Conservation (phyloP, 2,888 invertebrate genomes). For the Melinaea menophilus region DNA sequence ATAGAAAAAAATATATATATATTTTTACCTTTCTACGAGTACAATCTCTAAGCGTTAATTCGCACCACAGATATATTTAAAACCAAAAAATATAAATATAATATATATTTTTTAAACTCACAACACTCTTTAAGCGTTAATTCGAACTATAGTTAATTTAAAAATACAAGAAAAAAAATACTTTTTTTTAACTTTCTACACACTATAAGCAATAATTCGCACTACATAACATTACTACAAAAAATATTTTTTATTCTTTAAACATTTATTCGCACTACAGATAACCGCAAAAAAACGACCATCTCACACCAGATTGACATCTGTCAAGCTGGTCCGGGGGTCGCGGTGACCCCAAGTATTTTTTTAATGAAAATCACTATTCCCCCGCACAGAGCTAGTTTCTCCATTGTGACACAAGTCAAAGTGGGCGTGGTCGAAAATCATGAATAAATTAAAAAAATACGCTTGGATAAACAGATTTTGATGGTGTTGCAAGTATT, state of each 20-base stretch:
- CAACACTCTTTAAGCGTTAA: no score
- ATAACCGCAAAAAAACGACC: constrained; percentile 38
- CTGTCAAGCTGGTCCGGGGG: constrained; percentile 57
- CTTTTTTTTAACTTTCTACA: no score
- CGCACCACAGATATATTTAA: not conserved
- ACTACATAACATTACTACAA: not conserved
- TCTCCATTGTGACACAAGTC: constrained; percentile 65
- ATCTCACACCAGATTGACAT: constrained; percentile 64
- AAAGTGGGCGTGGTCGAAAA: constrained; percentile 53
- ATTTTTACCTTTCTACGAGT: no score
- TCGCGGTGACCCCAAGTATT: constrained; percentile 60
- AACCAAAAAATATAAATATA: no score
- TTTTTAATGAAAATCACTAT: constrained; percentile 76
- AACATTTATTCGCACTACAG: not conserved
- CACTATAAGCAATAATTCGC: not conserved
- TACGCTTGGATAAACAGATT: constrained; percentile 14
- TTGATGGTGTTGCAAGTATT: no score
- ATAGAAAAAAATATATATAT: no score
- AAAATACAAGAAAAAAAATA: no score
- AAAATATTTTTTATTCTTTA: not conserved
- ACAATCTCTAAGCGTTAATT: not conserved
- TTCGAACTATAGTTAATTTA: no score
- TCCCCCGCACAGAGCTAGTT: constrained; percentile 46
- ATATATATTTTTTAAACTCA: no score
- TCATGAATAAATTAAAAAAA: constrained; percentile 41